Evolutionary conservation across 2,888 invertebrate species (phyloP), one percentile per base, ranked within the genome.

Genomic region (Fabriciana adippe): DNA sequence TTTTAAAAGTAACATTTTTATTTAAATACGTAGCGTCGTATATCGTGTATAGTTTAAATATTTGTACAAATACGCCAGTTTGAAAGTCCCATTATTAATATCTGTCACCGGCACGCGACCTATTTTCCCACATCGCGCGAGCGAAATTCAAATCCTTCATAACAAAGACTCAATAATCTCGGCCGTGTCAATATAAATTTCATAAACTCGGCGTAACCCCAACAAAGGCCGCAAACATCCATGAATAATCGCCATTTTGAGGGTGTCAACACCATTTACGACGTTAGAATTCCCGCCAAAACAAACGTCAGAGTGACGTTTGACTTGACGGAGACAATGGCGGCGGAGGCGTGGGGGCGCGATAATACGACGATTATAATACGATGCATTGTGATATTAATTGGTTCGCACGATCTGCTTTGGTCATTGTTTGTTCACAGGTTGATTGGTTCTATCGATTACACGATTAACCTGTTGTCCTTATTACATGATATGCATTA

Each of bases 221-320:
- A 81, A 89, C 89, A 88, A 89, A 81, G 85, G 78, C 80, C 82
- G 85, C 88, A 88, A 89, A 89, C 88, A 87, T 88, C 89, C 89
- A 90, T 90, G 90, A 90, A 90, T 90, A 90, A 90, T 90, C 89
- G 88, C 87, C 86, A 88, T 89, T 87, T 87, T 88, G 89, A 86
- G 88, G 89, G 89, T 88, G 90, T 90, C 90, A 90, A 87, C 89
- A 86, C 84, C 90, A 89, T 77, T 77, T 77, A 75, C 76, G 79
- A 77, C 79, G 83, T 82, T 82, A 79, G 81, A 80, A 78, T 83
- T 85, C 83, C 83, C 86, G 87, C 86, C 86, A 87, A 88, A 87
- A 87, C 87, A 87, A 86, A 87, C 84, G 87, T 87, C 89, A 86
- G 79, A 79, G 81, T 79, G 84, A 79, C 79, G 75, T 75, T 75